Base-by-base conservation (phyloP, 2,797 vertebrate species). In the Sebastes reedi region DNA sequence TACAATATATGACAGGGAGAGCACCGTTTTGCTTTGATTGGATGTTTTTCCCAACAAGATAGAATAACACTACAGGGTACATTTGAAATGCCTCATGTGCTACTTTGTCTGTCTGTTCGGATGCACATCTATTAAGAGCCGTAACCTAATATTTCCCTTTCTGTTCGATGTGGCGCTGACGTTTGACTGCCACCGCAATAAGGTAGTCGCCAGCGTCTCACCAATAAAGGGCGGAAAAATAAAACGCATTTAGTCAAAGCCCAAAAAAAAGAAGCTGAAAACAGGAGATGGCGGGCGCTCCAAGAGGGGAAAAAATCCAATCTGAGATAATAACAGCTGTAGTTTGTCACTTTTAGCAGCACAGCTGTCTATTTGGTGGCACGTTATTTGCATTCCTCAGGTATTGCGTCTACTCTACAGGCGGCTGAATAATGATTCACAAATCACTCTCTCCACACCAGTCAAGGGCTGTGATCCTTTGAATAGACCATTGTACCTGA, bases 401-500 rank as follows among this genome's bases (percentile, higher is more conserved):
- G 98, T 99, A 97, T 96, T 96, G 95, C 96, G 96, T 97, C 42
- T 46, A 97, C 96, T 96, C 97, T 95, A 96, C 94, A 96, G 96
- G 96, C 95, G 96, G 95, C 96, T 97, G 97, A 97, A 98, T 99
- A 99, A 99, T 97, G 97, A 99, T 98, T 98, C 97, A 98, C 97
- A 99, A 99, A 99, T 99, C 98, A 98, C 97, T 98, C 97, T 96
- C 97, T 96, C 96, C 95, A 96, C 94, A 95, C 97, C 97, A 98
- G 96, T 97, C 97, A 95, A 97, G 97, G 97, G 97, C 98, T 98
- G 97, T 96, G 97, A 98, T 98, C 97, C 97, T 94, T 95, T 98
- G 97, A 98, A 98, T 98, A 98, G 97, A 97, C 97, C 96, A 98
- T 98, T 99, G 97, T 99, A 98, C 97, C 97, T 97, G 97, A 96